phyloP scores from a whole-genome alignment of 2,888 invertebrate genomes.

The Calephelis perditalis region DNA sequence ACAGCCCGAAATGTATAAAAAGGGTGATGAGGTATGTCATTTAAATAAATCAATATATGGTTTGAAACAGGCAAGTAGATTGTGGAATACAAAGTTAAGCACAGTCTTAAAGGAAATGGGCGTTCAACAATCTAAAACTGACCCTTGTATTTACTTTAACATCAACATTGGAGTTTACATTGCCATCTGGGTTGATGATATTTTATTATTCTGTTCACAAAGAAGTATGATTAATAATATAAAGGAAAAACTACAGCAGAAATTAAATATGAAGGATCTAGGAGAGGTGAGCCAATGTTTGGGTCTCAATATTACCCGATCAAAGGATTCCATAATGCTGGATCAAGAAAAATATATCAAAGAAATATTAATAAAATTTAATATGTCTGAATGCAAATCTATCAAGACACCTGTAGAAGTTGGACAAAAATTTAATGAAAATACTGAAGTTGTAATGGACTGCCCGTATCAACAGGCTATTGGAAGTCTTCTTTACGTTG shows the following conservation, averaged over 20 bases:
- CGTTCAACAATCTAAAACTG: slow-evolving; percentile 21
- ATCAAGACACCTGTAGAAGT: slow-evolving; percentile 15
- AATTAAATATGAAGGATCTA: slow-evolving; percentile 12
- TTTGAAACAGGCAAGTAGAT: slow-evolving; percentile 25
- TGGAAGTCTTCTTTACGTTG: slow-evolving; percentile 27
- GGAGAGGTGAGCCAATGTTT: neutral
- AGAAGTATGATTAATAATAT: slow-evolving; percentile 8
- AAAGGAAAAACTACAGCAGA: slow-evolving; percentile 17
- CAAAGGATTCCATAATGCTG: slow-evolving; percentile 6
- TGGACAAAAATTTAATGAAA: neutral
- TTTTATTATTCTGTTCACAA: slow-evolving; percentile 19
- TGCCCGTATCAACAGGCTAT: slow-evolving; percentile 4
- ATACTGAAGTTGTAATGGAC: neutral
- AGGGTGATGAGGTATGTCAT: slow-evolving; percentile 27
- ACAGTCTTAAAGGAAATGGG: slow-evolving; percentile 19
- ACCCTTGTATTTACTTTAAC: slow-evolving; percentile 26
- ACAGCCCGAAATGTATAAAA: slow-evolving; percentile 23
- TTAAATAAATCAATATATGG: slow-evolving; percentile 28
- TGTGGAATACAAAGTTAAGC: slow-evolving; percentile 17
- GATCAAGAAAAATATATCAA: slow-evolving; percentile 33
- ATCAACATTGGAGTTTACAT: slow-evolving; percentile 20
- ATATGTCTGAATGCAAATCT: slow-evolving; percentile 14
- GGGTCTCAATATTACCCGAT: neutral
- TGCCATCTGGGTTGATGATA: slow-evolving; percentile 26
- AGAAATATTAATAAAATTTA: slow-evolving; percentile 25